These are phyloP conservation scores for Thymelicus lineola DNA, from an alignment of 2,888 invertebrate genomes.

Conservation along the genomic window DNA sequence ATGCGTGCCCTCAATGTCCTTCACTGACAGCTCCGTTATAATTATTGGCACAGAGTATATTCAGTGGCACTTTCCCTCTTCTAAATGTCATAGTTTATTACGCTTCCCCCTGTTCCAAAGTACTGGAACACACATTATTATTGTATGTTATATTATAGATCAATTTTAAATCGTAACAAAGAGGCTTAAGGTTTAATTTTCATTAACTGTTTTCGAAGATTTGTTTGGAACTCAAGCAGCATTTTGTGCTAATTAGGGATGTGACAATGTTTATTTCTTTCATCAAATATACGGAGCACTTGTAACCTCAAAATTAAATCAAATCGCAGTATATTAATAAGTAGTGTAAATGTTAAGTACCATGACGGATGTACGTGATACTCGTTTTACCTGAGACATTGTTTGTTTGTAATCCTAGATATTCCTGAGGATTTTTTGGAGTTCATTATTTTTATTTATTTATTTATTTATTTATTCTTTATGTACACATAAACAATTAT, in stretches of 20 bases:
- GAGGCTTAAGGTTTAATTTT: neutral
- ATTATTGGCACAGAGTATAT: constrained; percentile 59
- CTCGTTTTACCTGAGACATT: too few relatives aligned
- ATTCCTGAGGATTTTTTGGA: too few relatives aligned
- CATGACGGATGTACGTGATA: neutral
- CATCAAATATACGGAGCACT: constrained; percentile 20
- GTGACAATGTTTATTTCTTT: constrained; percentile 23
- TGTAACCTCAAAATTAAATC: neutral
- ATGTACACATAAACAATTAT: too few relatives aligned
- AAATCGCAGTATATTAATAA: constrained; percentile 1
- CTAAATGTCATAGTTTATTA: constrained; percentile 74
- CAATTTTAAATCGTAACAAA: constrained; percentile 3
- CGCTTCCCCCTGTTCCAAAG: constrained; percentile 21
- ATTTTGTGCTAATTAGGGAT: constrained; percentile 30
- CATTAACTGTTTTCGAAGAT: neutral
- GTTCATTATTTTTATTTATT: too few relatives aligned
- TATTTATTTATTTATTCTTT: too few relatives aligned
- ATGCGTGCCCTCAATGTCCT: constrained; percentile 23
- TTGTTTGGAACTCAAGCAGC: constrained; percentile 5
- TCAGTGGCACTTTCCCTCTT: constrained; percentile 78
- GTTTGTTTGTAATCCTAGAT: too few relatives aligned
- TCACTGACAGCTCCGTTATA: neutral
- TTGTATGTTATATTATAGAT: constrained; percentile 5
- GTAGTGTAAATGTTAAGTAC: neutral
- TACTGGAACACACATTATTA: constrained; percentile 23